phyloP scores from a whole-genome alignment of 2,113 vertebrate species.

The Nipponia nippon region DNA sequence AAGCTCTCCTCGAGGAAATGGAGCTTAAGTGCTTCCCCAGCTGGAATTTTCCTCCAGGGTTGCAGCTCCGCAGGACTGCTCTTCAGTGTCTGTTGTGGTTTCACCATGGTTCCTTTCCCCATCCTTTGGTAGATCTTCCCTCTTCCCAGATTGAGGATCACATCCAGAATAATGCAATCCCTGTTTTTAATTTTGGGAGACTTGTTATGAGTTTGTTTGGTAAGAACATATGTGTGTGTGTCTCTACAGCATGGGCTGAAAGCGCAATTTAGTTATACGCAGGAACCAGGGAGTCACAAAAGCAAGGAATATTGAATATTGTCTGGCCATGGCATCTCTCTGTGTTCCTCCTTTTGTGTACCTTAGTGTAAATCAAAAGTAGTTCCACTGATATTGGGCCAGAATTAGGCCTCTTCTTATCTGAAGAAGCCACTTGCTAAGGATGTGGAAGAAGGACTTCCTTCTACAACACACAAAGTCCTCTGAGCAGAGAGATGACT shows the following conservation, averaged over 20 bases:
- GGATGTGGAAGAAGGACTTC: not conserved
- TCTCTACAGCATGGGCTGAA: not conserved
- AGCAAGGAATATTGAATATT: not conserved
- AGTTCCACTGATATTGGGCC: not conserved
- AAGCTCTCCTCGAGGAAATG: not conserved
- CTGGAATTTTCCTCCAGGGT: not conserved
- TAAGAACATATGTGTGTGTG: not conserved
- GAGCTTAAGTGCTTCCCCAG: conserved; percentile 13
- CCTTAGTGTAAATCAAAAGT: not conserved
- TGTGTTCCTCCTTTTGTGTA: not conserved
- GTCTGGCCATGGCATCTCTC: not conserved
- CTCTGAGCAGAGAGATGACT: not conserved
- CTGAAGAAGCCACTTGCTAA: not conserved
- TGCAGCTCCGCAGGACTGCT: not conserved
- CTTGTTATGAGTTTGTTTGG: not conserved
- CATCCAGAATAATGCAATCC: not conserved
- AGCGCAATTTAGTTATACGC: not conserved
- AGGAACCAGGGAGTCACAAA: not conserved
- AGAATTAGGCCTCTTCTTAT: not conserved
- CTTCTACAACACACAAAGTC: not conserved
- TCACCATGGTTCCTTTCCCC: not conserved
- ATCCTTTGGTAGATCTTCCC: not conserved
- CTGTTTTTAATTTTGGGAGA: not conserved
- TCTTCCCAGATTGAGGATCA: not conserved
- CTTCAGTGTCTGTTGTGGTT: not conserved